phyloP scores from a whole-genome alignment of 1,140 invertebrate species.

The Cydia pomonella region DNA sequence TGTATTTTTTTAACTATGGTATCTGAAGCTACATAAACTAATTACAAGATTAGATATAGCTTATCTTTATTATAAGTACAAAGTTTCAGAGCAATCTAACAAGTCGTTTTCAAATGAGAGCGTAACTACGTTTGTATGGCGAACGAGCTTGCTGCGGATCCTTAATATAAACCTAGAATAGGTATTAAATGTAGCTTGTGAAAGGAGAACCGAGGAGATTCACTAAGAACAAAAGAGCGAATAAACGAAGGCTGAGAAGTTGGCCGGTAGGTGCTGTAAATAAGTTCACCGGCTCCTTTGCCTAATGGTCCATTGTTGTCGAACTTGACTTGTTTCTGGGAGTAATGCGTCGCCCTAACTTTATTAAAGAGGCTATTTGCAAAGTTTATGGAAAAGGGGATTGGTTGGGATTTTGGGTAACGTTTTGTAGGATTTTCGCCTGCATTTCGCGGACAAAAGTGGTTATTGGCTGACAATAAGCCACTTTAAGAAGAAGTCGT shows the following conservation, averaged over 20 bases:
- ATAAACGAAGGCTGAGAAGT: conserved; percentile 33
- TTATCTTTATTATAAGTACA: too few species aligned
- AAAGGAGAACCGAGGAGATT: neutral
- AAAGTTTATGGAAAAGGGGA: conserved; percentile 27
- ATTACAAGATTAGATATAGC: too few species aligned
- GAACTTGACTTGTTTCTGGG: conserved; percentile 47
- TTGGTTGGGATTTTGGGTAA: conserved; percentile 10
- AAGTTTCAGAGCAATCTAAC: too few species aligned
- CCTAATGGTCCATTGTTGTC: conserved; percentile 53
- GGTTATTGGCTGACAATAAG: conserved; percentile 20
- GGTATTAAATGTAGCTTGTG: neutral
- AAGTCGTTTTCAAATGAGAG: too few species aligned
- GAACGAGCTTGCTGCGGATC: too few species aligned
- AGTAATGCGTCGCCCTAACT: conserved; percentile 50
- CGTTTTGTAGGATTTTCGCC: conserved; percentile 14
- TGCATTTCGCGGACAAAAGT: neutral
- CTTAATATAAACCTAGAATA: neutral
- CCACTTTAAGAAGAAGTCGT: neutral
- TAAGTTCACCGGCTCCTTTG: conserved; percentile 54
- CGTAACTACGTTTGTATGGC: too few species aligned
- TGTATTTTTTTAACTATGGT: too few species aligned
- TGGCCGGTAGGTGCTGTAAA: conserved; percentile 50
- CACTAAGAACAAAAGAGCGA: conserved; percentile 26
- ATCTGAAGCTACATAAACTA: too few species aligned
- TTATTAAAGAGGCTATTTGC: conserved; percentile 55